These are phyloP conservation scores for Heliconius congener DNA, from an alignment of 1,140 invertebrate species.

Conservation along the genomic window DNA sequence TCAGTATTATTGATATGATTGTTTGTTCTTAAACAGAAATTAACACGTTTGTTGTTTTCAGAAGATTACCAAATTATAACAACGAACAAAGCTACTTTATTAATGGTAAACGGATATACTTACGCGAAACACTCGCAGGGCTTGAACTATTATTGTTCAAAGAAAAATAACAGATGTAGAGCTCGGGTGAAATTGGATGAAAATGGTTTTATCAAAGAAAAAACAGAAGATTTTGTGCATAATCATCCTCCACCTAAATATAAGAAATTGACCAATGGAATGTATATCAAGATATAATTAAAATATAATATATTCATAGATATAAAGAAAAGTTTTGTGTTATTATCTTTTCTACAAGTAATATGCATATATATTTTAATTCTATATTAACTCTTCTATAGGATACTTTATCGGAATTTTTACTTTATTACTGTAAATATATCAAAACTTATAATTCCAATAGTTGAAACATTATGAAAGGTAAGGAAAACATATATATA, in stretches of 20 bases:
- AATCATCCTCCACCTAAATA: conserved; percentile 42
- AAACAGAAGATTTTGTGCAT: conserved; percentile 16
- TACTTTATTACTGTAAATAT: no score
- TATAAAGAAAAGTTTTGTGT: not conserved
- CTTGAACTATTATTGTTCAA: conserved; percentile 46
- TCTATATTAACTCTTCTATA: not conserved
- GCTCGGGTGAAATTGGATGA: conserved; percentile 39
- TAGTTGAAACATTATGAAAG: not conserved
- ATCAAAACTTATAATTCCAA: not conserved
- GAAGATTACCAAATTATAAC: conserved; percentile 33
- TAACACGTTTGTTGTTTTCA: conserved; percentile 24
- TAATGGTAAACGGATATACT: conserved; percentile 48
- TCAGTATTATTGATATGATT: no score
- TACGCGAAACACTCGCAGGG: conserved; percentile 39
- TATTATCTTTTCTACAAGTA: not conserved
- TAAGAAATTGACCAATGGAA: conserved; percentile 30
- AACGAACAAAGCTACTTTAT: conserved; percentile 26
- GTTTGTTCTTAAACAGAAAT: not conserved
- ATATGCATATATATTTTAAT: conserved; percentile 21
- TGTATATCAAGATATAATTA: conserved; percentile 43
- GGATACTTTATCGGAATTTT: not conserved
- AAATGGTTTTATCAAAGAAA: conserved; percentile 23
- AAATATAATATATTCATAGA: not conserved
- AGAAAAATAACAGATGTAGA: conserved; percentile 40
- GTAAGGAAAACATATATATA: not conserved